Conservation (phyloP, 2,113 vertebrate genomes). For the Dunckerocampus dactyliophorus region DNA sequence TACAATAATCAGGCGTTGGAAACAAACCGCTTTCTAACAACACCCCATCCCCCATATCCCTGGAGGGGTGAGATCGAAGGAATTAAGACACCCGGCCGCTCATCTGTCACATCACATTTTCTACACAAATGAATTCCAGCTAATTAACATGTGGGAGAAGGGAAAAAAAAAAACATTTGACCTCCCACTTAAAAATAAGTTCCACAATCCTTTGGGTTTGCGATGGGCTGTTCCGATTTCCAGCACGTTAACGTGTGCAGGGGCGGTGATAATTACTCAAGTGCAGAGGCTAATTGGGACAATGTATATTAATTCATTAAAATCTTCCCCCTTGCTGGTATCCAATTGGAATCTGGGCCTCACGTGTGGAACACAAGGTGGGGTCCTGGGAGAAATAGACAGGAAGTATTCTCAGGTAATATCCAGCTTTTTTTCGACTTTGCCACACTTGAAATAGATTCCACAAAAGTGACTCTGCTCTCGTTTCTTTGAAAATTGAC, state of each 20-base stretch:
- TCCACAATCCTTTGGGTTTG: conserved; percentile 63
- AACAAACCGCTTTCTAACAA: conserved; percentile 54
- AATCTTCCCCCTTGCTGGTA: conserved; percentile 69
- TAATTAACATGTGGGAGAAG: conserved; percentile 64
- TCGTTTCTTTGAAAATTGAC: background rate
- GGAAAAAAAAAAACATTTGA: conserved; percentile 66
- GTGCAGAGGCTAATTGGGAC: conserved; percentile 74
- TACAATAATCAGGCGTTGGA: conserved; percentile 29
- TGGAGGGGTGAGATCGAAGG: conserved; percentile 33
- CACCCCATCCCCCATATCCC: conserved; percentile 22
- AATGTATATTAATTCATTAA: conserved; percentile 76
- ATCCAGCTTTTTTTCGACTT: conserved; percentile 11
- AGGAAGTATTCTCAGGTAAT: conserved; percentile 48
- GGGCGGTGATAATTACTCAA: conserved; percentile 63
- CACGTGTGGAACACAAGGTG: conserved; percentile 45
- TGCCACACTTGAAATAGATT: background rate
- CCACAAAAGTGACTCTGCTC: background rate
- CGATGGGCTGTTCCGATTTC: conserved; percentile 67
- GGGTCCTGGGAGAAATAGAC: conserved; percentile 51
- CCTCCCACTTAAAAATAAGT: conserved; percentile 74
- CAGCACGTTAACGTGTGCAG: conserved; percentile 14
- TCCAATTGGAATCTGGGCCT: conserved; percentile 66
- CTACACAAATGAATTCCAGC: conserved; percentile 44
- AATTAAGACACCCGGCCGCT: conserved; percentile 50
- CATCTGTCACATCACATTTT: conserved; percentile 64